A percentile compares a stretch with the other conserved stretches of the same genome.
phyloP scores from a whole-genome alignment of 1,140 invertebrate genomes.

The Penaeus vannamei region DNA sequence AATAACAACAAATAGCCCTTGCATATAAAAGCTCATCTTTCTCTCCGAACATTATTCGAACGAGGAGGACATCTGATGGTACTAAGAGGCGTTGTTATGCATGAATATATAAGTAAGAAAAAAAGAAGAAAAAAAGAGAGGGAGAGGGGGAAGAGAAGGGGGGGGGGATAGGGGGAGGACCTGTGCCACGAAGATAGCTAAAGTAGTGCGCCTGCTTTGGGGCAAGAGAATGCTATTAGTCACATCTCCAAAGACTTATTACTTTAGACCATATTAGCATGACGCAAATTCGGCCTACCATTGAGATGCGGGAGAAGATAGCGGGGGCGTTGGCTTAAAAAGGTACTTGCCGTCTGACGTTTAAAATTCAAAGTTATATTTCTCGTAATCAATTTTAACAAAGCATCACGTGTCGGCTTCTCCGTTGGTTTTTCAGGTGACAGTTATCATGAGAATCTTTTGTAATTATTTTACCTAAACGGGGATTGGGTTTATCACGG shows the following conservation, averaged over 20 bases:
- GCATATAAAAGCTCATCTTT: slow-evolving; percentile 36
- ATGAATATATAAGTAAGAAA: too few relatives aligned
- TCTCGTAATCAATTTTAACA: too few relatives aligned
- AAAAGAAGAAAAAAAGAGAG: too few relatives aligned
- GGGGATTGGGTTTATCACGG: too few relatives aligned
- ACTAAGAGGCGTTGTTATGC: neutral
- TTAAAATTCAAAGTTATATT: too few relatives aligned
- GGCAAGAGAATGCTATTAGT: slow-evolving; percentile 39
- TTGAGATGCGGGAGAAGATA: slow-evolving; percentile 31
- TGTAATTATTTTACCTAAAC: too few relatives aligned
- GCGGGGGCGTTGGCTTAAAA: neutral
- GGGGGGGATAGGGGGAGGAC: too few relatives aligned
- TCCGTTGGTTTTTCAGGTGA: too few relatives aligned
- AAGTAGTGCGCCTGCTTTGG: neutral
- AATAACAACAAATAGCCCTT: slow-evolving; percentile 53
- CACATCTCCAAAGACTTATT: slow-evolving; percentile 34
- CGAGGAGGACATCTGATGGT: slow-evolving; percentile 37
- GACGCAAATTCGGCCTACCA: slow-evolving; percentile 23
- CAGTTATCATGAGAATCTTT: too few relatives aligned
- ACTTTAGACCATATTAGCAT: slow-evolving; percentile 39
- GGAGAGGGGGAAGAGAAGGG: too few relatives aligned
- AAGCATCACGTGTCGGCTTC: too few relatives aligned
- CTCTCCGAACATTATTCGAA: slow-evolving; percentile 31
- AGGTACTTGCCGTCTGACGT: too few relatives aligned
- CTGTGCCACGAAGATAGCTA: neutral